Evolutionary conservation across 2,888 invertebrate genomes (phyloP).

Genomic region (Portevinia maculata): DNA sequence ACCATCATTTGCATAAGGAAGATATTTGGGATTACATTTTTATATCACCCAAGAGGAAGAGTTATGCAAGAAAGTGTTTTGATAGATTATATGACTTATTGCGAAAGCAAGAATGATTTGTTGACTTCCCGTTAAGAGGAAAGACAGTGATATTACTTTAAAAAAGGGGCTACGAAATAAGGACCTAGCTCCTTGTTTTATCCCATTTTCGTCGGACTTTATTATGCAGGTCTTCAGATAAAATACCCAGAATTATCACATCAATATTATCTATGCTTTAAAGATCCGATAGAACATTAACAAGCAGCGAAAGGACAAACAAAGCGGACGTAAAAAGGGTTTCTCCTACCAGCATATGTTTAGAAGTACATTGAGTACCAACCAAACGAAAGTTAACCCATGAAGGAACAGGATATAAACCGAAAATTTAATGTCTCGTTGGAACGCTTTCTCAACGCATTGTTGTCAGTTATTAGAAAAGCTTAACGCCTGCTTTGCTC

Average conservation of each 20-base stretch:
- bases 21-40: slow-evolving; percentile 53
- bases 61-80: slow-evolving; percentile 61
- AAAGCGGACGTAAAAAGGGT: slow-evolving; percentile 31
- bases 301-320: slow-evolving; percentile 26
- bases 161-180: not conserved
- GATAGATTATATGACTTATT: slow-evolving; percentile 64
- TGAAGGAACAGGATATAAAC: slow-evolving; percentile 27
- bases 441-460: slow-evolving; percentile 30
- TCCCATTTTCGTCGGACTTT: not conserved
- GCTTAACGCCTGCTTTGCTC: slow-evolving; percentile 66
- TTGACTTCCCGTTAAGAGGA: slow-evolving; percentile 34
- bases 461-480: slow-evolving; percentile 60
- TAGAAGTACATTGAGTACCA: slow-evolving; percentile 13
- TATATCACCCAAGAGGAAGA: slow-evolving; percentile 43
- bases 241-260: slow-evolving; percentile 43
- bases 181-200: not conserved
- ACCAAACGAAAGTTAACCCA: slow-evolving; percentile 34
- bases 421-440: slow-evolving; percentile 48
- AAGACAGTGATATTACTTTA: not conserved
- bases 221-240: slow-evolving; percentile 22
- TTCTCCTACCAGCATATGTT: slow-evolving; percentile 32
- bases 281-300: slow-evolving; percentile 43
- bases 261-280: slow-evolving; percentile 24
- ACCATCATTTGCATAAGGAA: slow-evolving; percentile 51
- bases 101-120: slow-evolving; percentile 31